Base-by-base conservation (phyloP, 2,797 vertebrate species). In the Bufotes viridis region DNA sequence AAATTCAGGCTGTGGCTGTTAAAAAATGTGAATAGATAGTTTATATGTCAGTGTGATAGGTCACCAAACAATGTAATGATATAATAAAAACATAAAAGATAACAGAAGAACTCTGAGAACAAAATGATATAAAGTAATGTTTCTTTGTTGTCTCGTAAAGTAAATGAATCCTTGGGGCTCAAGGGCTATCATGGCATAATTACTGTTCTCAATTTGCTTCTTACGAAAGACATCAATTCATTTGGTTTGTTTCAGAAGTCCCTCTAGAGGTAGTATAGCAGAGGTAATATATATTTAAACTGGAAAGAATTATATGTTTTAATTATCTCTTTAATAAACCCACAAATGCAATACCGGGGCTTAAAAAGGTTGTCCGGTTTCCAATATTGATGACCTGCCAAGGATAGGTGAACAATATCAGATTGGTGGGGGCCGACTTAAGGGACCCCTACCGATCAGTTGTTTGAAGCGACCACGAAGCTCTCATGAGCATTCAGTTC, bases 141-240 rank as follows among this genome's bases (percentile, higher is more conserved):
- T 92, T 92, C 89, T 90, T 91, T 92, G 92, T 91, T 94, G 91
- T 91, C 89, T 89, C 90, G 91, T 92, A 93, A 95, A 94, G 92
- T 87, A 93, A 90, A 93, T 93, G 93, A 94, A 92, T 90, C 83
- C 92, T 93, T 94, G 89, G 81, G 90, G 81, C 85, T 94, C 93
- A 92, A 91, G 63, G 88, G 89, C 91, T 92, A 90, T 63, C 72
- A 85, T 22, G 53, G 72, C 2, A 53, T 58, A 81, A 81, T 81
- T 81, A 81, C 60, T 81, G 60, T 34, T 81, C 55, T 81, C 60
- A 81, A 81, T 81, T 81, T 81, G 79, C 60, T 81, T 60, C 79
- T 81, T 93, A 92, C 93, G 94, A 65, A 92, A 81, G 88, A 85
- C 82, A 86, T 81, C 60, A 85, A 90, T 91, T 91, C 91, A 88